phyloP scores from a whole-genome alignment of 2,888 invertebrate species.

The Coronaproctus castanopsis region DNA sequence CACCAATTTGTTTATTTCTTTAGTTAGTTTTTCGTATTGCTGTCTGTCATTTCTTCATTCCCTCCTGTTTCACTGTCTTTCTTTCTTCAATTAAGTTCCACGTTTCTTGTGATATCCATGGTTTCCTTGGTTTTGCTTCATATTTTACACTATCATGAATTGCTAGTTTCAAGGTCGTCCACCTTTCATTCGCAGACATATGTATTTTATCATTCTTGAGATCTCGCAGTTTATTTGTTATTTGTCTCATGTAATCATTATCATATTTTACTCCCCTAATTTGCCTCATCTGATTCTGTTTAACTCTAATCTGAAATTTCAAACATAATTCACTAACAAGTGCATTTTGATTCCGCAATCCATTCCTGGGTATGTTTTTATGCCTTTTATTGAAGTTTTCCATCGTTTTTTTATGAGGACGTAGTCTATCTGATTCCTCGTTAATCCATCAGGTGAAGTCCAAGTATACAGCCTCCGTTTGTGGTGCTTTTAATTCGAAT shows the following conservation, averaged over 20 bases:
- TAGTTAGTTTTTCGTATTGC: not conserved
- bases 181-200: not conserved
- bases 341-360: not conserved
- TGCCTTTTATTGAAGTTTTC: not conserved
- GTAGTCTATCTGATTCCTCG: not conserved
- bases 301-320: not conserved
- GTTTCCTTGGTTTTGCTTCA: not conserved
- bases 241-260: not conserved
- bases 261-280: not conserved
- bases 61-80: not conserved
- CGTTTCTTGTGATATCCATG: not conserved
- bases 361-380: not conserved
- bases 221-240: not conserved
- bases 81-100: not conserved
- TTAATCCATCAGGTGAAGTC: not conserved
- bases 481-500: not conserved
- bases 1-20: not conserved
- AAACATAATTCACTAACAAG: not conserved
- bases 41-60: not conserved
- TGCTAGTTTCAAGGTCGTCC: not conserved
- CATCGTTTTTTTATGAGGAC: not conserved
- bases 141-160: not conserved
- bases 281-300: not conserved
- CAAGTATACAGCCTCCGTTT: not conserved
- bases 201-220: not conserved